Conservation (phyloP, 2,797 vertebrate species). For the Sylvia borin region DNA sequence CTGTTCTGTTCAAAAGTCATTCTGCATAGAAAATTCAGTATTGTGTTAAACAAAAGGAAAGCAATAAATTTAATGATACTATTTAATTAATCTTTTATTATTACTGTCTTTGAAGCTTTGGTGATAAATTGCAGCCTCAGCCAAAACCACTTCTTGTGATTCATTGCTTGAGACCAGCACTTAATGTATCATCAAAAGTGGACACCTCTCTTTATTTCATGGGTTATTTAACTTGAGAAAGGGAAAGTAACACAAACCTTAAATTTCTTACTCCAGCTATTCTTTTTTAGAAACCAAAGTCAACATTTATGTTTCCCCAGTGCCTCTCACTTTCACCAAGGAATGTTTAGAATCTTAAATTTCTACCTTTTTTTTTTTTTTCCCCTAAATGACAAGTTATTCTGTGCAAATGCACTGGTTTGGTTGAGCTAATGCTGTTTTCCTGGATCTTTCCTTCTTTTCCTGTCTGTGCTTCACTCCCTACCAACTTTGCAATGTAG, state of each 20-base stretch:
- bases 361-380: conserved; percentile 57
- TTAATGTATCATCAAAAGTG: conserved; percentile 83
- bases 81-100: conserved; percentile 83
- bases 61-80: conserved; percentile 73
- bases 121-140: conserved; percentile 77
- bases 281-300: conserved; percentile 85
- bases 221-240: conserved; percentile 84
- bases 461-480: conserved; percentile 81
- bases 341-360: conserved; percentile 83
- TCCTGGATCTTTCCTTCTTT: conserved; percentile 87
- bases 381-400: conserved; percentile 65
- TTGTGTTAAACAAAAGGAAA: conserved; percentile 70
- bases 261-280: conserved; percentile 81
- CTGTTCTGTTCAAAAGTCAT: conserved; percentile 57
- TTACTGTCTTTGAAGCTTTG: conserved; percentile 78
- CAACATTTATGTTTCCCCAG: conserved; percentile 80
- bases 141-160: conserved; percentile 76
- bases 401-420: conserved; percentile 79
- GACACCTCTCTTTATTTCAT: conserved; percentile 85
- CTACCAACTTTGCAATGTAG: conserved; percentile 92
- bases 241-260: conserved; percentile 82
- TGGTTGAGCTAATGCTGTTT: conserved; percentile 88
- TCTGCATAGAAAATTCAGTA: conserved; percentile 74
- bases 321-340: conserved; percentile 78
- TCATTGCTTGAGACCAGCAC: conserved; percentile 77